Evolutionary conservation across 2,113 vertebrate genomes (phyloP), one percentile per base, ranked within the genome.

Genomic region (Nesospiza acunhae): DNA sequence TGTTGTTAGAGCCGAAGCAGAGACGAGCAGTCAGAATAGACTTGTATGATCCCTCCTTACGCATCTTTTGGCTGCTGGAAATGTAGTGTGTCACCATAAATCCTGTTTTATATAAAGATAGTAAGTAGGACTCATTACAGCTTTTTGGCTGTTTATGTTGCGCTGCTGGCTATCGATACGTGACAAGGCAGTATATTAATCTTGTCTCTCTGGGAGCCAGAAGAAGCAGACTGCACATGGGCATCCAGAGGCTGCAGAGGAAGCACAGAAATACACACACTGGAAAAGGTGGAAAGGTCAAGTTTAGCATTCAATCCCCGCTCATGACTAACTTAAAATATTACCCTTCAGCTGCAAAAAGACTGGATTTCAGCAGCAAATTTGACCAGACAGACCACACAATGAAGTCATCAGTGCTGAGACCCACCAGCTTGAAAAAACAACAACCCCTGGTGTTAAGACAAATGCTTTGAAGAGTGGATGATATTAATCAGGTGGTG

Each of bases 391-490:
- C 56, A 7, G 96, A 93, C 94, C 95, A 95, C 94, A 97, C 88
- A 94, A 92, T 97, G 96, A 94, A 96, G 73, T 96, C 92, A 84
- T 97, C 92, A 90, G 73, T 3, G 1, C 90, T 82, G 76, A 96
- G 93, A 97, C 94, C 94, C 85, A 96, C 94, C 90, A 60, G 78
- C 88, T 89, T 95, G 94, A 94, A 94, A 88, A 94, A 94, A 84
- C 55, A 96, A 93, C 93, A 52, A 77, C 72, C 88, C 90, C 90
- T 93, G 90, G 75, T 96, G 94, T 94, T 93, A 94, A 95, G 90
- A 95, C 93, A 95, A 95, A 94, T 96, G 87, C 91, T 96, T 97
- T 97, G 94, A 96, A 95, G 93, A 96, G 90, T 84, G 87, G 73
- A 60, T 95, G 95, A 96, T 96, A 96, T 96, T 97, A 87, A 93